A percentile compares a stretch with the other conserved stretches of the same genome.
These are phyloP conservation scores for Acanthurus lineatus DNA, from an alignment of 2,797 vertebrate genomes.

Conservation along the genomic window DNA sequence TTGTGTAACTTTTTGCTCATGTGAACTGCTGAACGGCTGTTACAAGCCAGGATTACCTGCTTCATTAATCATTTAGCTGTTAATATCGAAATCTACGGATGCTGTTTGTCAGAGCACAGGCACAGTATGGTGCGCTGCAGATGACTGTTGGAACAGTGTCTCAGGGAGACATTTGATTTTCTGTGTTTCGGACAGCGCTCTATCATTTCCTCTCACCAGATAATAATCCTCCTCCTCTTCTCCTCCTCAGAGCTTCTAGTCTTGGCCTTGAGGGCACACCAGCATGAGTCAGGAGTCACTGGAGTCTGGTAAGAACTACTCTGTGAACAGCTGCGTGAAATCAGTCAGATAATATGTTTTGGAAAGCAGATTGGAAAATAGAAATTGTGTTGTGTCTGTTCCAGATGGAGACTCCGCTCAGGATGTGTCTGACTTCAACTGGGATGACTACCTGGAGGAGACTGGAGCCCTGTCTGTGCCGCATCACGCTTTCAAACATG, in stretches of 20 bases:
- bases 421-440: constrained; percentile 95
- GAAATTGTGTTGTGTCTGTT: constrained; percentile 30
- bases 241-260: constrained; percentile 65
- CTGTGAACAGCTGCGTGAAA: constrained; percentile 44
- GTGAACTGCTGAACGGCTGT: constrained; percentile 19
- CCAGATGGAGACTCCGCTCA: constrained; percentile 92
- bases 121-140: neutral
- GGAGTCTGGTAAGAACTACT: constrained; percentile 84
- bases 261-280: constrained; percentile 74
- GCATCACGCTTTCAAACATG: constrained; percentile 97
- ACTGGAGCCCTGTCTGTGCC: constrained; percentile 92
- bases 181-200: constrained; percentile 23
- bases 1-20: constrained; percentile 28
- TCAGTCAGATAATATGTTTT: constrained; percentile 40
- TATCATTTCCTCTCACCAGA: constrained; percentile 31
- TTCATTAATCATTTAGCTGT: constrained; percentile 22
- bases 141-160: neutral
- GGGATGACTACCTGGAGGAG: constrained; percentile 99
- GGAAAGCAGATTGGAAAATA: constrained; percentile 19
- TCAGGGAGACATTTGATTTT: constrained; percentile 22
- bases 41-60: constrained; percentile 7
- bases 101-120: neutral
- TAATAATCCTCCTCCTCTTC: constrained; percentile 49
- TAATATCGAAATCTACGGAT: neutral
- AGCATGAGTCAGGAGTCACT: constrained; percentile 85